phyloP scores from a whole-genome alignment of 2,888 invertebrate genomes.

The Stenotaenia linearis region DNA sequence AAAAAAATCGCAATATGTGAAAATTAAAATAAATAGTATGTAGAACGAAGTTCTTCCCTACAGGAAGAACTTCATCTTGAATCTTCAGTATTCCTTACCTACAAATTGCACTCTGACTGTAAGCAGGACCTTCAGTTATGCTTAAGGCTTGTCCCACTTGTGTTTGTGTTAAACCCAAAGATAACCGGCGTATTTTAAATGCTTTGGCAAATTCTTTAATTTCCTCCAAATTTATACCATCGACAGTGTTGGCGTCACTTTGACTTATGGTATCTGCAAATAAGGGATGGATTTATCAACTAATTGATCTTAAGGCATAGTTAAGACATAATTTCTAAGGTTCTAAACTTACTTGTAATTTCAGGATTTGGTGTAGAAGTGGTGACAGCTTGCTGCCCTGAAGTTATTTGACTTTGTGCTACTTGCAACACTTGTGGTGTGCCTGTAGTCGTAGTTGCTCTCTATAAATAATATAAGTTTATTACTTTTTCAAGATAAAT shows the following conservation, averaged over 20 bases:
- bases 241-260: constrained; percentile 87
- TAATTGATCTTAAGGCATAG: no score
- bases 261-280: constrained; percentile 84
- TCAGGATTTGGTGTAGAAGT: constrained; percentile 29
- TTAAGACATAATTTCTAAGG: no score
- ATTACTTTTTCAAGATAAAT: no score
- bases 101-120: constrained; percentile 99
- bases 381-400: constrained; percentile 28
- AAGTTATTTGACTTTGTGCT: constrained; percentile 18
- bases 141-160: constrained; percentile 96
- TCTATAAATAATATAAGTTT: neutral
- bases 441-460: neutral
- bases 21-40: no score
- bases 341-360: neutral
- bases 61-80: no score
- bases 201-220: constrained; percentile 98
- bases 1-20: no score
- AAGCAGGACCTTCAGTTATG: constrained; percentile 94
- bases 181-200: constrained; percentile 87
- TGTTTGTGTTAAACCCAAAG: constrained; percentile 90
- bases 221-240: constrained; percentile 94
- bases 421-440: constrained; percentile 27
- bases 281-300: neutral
- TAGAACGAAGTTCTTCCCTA: no score
- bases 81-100: no score